Evolutionary conservation across 2,888 invertebrate genomes (phyloP).

Genomic region (Acrobasis suavella): DNA sequence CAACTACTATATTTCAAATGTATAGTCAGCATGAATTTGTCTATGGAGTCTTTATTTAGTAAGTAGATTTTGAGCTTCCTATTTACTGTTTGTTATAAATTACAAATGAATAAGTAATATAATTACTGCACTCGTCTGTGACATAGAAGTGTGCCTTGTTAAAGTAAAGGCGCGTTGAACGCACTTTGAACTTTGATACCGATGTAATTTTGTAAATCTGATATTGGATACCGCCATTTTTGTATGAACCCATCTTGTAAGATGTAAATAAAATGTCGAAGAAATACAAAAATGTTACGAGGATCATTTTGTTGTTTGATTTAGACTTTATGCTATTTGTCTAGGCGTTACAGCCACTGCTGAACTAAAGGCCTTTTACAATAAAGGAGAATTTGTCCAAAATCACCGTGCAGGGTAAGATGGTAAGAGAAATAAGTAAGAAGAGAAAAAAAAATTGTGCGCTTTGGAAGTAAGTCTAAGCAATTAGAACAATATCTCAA

Average conservation of each 20-base stretch:
- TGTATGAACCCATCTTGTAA: constrained; percentile 32
- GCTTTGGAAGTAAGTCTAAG: too few species aligned
- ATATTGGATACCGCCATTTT: constrained; percentile 29
- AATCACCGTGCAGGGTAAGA: too few species aligned
- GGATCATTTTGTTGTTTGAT: constrained; percentile 36
- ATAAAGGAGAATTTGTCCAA: too few species aligned
- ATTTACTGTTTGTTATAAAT: constrained; percentile 28
- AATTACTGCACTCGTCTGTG: constrained; percentile 34
- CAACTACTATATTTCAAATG: not conserved
- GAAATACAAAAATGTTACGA: constrained; percentile 55
- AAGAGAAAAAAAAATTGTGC: too few species aligned
- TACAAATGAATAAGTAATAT: constrained; percentile 24
- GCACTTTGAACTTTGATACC: constrained; percentile 17
- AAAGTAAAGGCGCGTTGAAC: constrained; percentile 28
- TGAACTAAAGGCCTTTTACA: too few species aligned
- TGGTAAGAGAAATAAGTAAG: too few species aligned
- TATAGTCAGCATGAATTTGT: constrained; percentile 27
- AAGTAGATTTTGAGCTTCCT: constrained; percentile 35
- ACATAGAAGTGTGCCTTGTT: constrained; percentile 39
- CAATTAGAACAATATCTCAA: too few species aligned
- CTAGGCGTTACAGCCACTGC: too few species aligned
- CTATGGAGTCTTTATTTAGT: constrained; percentile 29
- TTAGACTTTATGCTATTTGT: constrained; percentile 17
- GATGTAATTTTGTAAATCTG: constrained; percentile 25
- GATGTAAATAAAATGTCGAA: constrained; percentile 42